Evolutionary conservation across 2,797 vertebrate species (phyloP), one percentile per base, ranked within the genome.

Genomic region (Pelobates cultripes): DNA sequence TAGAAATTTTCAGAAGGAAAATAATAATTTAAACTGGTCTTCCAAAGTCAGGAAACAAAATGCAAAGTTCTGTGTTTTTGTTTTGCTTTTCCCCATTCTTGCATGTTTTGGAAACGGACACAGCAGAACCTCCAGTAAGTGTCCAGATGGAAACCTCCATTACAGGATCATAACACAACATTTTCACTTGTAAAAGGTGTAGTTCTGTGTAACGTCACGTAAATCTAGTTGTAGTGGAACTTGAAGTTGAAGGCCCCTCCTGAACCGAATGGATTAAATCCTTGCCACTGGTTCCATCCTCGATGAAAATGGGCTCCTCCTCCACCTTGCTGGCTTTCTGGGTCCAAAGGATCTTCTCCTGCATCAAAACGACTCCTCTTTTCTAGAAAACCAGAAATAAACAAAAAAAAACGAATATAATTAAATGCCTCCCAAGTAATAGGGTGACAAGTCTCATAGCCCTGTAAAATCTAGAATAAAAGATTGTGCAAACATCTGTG

Each of bases 171-270:
- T 12, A 71, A 64, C n/a, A 67, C 73, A 76, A 76, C 55, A 61
- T 78, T 73, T 77, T 82, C 75, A 51, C 10, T 77, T 53, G 45
- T 51, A 67, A 28, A 75, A 83, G n/a, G 71, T 79, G 74, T 74
- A 17, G 15, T 47, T 67, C 40, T 70, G 77, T 63, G 57, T 4
- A 28, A 63, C 51, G 42, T 43, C 76, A 74, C 43, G 28, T 47
- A 42, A 45, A 67, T 76, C 91, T 93, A 99, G 92, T 97, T 97
- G 91, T 94, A 97, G 89, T 95, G 93, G 80, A 98, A 99, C 89
- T 99, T 99, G 88, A 99, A 99, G 91, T 95, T 95, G 87, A 99
- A 99, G 2, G 96, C 95, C 90, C 98, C 98, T 86, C 93, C 93
- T 0, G 97, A 99, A 80, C 96, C 95, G 7, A 99, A 99, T 1